Evolutionary conservation across 2,113 vertebrate genomes (phyloP).

Genomic region (Scomber japonicus): DNA sequence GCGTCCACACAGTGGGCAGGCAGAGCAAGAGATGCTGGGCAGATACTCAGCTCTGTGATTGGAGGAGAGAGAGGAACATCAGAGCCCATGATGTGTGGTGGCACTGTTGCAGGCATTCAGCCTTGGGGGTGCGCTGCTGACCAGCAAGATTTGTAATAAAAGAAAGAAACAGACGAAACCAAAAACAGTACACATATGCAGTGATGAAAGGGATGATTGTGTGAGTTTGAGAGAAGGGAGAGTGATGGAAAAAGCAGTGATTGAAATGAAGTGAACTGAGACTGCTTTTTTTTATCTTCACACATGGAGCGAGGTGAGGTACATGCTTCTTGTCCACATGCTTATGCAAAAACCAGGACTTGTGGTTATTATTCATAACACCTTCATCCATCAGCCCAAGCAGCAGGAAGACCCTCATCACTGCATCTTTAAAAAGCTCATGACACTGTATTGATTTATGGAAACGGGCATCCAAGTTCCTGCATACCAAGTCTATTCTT

Average conservation of each 20-base stretch:
- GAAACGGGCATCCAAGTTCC: conserved; percentile 22
- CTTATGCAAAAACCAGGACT: conserved; percentile 1
- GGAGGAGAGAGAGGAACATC: conserved; percentile 75
- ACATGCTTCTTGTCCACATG: conserved; percentile 17
- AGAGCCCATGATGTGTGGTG: conserved; percentile 31
- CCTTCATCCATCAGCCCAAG: not conserved
- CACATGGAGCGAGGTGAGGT: not conserved
- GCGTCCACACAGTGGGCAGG: conserved; percentile 75
- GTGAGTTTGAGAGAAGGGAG: conserved; percentile 5
- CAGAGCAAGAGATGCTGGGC: conserved; percentile 66
- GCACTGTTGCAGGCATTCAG: conserved; percentile 22
- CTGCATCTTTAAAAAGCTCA: conserved; percentile 37
- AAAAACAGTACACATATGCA: conserved; percentile 2
- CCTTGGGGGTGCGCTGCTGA: conserved; percentile 17
- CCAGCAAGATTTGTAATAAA: not conserved
- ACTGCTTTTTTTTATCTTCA: not conserved
- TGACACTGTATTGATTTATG: conserved; percentile 45
- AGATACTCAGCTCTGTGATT: conserved; percentile 79
- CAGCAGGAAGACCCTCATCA: conserved; percentile 26
- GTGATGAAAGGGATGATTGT: not conserved
- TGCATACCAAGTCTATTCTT: conserved; percentile 56
- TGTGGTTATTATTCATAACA: not conserved
- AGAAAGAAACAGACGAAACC: conserved; percentile 10
- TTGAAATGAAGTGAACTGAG: not conserved
- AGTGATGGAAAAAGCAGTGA: not conserved